phyloP scores from a whole-genome alignment of 1,140 invertebrate species.

The Nephotettix cincticeps region DNA sequence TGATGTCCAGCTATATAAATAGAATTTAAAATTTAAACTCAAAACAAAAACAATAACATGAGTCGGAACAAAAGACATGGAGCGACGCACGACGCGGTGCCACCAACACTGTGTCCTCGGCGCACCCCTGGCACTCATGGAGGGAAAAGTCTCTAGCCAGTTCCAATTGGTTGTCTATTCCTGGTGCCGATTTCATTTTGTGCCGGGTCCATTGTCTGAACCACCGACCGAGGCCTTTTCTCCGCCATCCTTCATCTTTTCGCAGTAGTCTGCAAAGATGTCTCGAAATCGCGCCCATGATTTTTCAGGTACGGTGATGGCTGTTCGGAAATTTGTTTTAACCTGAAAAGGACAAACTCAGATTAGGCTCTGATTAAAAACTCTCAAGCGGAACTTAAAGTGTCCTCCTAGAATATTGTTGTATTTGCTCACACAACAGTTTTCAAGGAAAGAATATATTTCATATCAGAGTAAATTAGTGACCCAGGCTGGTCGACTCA shows the following conservation, averaged over 20 bases:
- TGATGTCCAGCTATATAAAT: constrained; percentile 19
- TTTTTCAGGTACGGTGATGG: constrained; percentile 97
- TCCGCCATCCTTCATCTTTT: constrained; percentile 76
- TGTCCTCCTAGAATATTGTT: too few relatives aligned
- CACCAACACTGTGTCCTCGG: not conserved
- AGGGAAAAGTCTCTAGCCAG: constrained; percentile 28
- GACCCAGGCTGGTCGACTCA: too few relatives aligned
- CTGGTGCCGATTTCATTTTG: constrained; percentile 29
- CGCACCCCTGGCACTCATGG: constrained; percentile 11
- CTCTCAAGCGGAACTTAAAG: too few relatives aligned
- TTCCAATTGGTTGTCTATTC: constrained; percentile 26
- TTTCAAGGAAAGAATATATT: too few relatives aligned
- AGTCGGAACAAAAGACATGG: constrained; percentile 19
- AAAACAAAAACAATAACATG: constrained; percentile 17
- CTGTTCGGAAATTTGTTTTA: constrained; percentile 95
- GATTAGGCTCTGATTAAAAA: too few relatives aligned
- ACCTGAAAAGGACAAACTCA: constrained; percentile 63
- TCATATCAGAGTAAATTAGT: too few relatives aligned
- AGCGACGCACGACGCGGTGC: not conserved
- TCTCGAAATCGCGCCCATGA: constrained; percentile 96
- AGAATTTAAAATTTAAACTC: constrained; percentile 14
- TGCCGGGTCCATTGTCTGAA: constrained; percentile 27
- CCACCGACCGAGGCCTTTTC: constrained; percentile 44
- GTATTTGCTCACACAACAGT: too few relatives aligned
- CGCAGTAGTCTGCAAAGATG: constrained; percentile 93